A percentile compares a stretch with the other conserved stretches of the same genome.
These are phyloP conservation scores for Drosophila phalerata DNA, from an alignment of 2,888 invertebrate species.

Conservation along the genomic window DNA sequence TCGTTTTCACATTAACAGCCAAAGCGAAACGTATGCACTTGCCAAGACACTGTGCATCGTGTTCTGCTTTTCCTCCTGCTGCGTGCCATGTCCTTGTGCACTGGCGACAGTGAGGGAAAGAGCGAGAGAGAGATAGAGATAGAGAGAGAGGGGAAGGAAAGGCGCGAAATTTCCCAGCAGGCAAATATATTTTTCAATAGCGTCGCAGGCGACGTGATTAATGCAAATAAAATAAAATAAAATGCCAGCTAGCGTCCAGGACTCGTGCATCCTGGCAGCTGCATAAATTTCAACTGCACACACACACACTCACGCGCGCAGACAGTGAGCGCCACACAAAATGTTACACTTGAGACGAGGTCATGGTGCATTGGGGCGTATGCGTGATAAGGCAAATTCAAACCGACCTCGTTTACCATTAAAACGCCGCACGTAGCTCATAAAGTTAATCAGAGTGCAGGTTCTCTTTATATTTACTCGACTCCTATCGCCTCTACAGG, in stretches of 20 bases:
- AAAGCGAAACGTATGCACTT: conserved; percentile 80
- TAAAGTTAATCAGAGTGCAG: conserved; percentile 76
- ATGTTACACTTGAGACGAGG: conserved; percentile 77
- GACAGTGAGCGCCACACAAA: conserved; percentile 51
- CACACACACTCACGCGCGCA: too few relatives aligned
- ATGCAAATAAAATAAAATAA: conserved; percentile 81
- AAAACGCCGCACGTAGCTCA: conserved; percentile 76
- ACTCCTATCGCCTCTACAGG: neutral
- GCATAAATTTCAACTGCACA: conserved; percentile 74
- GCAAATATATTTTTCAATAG: conserved; percentile 81
- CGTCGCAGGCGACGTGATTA: conserved; percentile 80
- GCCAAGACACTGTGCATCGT: conserved; percentile 58
- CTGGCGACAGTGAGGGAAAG: conserved; percentile 1
- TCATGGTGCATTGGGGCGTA: conserved; percentile 61
- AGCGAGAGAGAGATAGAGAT: neutral
- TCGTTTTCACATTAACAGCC: conserved; percentile 82
- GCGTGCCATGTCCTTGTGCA: conserved; percentile 57
- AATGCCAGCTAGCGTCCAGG: conserved; percentile 62
- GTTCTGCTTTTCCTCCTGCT: conserved; percentile 43
- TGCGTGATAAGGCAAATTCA: conserved; percentile 68
- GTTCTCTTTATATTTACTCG: conserved; percentile 17
- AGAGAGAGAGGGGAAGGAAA: conserved; percentile 4
- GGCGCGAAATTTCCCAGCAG: conserved; percentile 78
- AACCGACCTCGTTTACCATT: conserved; percentile 56
- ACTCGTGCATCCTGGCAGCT: conserved; percentile 57